Percentiles rank a stretch among this genome's conserved stretches.
Conservation (phyloP, 2,797 vertebrate species). For the Lutjanus argentimaculatus region DNA sequence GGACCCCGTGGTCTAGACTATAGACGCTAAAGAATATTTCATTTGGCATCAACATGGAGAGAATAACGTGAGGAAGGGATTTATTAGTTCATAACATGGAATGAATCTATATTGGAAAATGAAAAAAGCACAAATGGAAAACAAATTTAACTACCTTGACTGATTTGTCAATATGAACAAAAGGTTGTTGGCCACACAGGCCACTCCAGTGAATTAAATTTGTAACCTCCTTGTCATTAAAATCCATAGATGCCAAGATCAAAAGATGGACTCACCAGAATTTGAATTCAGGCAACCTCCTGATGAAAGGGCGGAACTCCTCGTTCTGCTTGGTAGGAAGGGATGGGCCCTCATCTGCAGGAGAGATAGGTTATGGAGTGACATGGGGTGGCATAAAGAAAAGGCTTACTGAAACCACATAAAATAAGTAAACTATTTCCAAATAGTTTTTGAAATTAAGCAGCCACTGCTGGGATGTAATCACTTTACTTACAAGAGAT, state of each 20-base stretch:
- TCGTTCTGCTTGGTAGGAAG: constrained; percentile 99
- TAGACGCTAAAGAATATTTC: too few relatives aligned
- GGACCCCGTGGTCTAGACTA: too few relatives aligned
- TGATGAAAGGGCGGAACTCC: constrained; percentile 98
- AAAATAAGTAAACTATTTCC: background rate
- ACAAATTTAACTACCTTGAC: background rate
- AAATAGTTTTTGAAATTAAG: background rate
- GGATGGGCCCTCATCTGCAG: constrained; percentile 94
- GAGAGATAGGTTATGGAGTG: constrained; percentile 11
- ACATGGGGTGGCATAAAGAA: background rate
- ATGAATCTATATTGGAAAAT: constrained; percentile 1
- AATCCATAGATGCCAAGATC: background rate
- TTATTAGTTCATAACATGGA: background rate
- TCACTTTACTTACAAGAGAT: background rate
- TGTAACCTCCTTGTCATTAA: constrained; percentile 23
- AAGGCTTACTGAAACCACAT: too few relatives aligned
- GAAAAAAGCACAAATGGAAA: background rate
- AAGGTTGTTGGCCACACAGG: constrained; percentile 21
- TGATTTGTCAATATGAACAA: background rate
- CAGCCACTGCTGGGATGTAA: background rate
- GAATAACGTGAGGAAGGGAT: background rate
- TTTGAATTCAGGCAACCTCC: constrained; percentile 98
- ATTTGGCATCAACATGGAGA: background rate
- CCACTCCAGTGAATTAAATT: constrained; percentile 24
- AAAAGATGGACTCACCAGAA: constrained; percentile 91